Evolutionary conservation across 2,888 invertebrate species (phyloP).

Genomic region (Tipula unca): DNA sequence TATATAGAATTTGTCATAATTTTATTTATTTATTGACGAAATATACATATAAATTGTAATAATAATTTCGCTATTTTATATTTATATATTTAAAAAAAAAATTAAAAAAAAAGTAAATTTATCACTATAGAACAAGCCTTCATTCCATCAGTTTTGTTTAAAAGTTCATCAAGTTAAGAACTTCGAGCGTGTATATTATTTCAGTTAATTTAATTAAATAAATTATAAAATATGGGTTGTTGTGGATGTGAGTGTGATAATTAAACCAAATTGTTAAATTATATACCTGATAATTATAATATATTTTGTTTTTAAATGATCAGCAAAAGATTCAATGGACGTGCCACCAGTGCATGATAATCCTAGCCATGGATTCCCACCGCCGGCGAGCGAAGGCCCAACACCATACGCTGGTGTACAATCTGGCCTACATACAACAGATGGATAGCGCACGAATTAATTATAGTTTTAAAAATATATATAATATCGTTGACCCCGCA

Average conservation of each 20-base stretch:
- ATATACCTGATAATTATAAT: background rate
- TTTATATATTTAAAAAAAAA: background rate
- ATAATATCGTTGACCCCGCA: background rate
- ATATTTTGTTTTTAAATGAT: background rate
- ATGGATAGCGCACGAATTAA: background rate
- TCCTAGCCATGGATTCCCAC: background rate
- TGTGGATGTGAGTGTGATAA: conserved; percentile 14
- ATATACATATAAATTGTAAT: too few species aligned
- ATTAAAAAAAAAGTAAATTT: background rate
- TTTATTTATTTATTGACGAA: background rate
- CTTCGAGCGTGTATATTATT: background rate
- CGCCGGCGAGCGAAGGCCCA: background rate
- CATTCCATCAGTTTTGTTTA: background rate
- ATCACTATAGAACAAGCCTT: background rate
- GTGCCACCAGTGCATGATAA: background rate
- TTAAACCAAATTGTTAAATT: background rate
- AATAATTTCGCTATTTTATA: too few species aligned
- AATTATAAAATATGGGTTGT: background rate
- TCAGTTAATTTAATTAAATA: background rate
- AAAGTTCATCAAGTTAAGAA: background rate
- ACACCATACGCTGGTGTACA: background rate
- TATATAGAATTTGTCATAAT: background rate
- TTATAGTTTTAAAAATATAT: background rate
- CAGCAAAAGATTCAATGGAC: background rate
- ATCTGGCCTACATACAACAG: background rate